These are phyloP conservation scores for Chelonia mydas DNA, from an alignment of 2,797 vertebrate species.

Conservation along the genomic window DNA sequence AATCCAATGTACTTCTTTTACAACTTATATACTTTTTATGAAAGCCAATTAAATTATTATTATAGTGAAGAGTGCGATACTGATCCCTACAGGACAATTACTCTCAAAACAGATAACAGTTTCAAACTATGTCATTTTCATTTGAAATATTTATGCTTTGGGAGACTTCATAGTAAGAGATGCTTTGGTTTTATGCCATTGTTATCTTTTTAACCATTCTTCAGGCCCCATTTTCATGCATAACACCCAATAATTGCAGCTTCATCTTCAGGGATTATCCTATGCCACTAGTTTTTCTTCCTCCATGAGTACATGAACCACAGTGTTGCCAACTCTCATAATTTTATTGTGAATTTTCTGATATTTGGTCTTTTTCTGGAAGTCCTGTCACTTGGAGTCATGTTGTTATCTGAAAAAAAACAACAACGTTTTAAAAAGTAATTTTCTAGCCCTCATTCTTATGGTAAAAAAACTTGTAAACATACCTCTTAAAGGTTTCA, in stretches of 20 bases:
- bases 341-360: background rate
- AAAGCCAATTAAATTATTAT: slow-evolving; percentile 3
- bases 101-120: background rate
- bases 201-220: background rate
- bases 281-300: background rate
- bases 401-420: background rate
- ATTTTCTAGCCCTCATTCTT: background rate
- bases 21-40: background rate
- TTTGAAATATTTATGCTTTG: background rate
- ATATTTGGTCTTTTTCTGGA: background rate
- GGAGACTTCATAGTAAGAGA: background rate
- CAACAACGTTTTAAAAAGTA: rapidly evolving
- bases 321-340: background rate
- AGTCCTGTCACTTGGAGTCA: background rate
- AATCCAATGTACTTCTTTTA: slow-evolving; percentile 48
- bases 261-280: background rate
- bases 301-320: rapidly evolving
- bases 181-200: slow-evolving; percentile 12
- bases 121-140: background rate
- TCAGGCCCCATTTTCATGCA: background rate
- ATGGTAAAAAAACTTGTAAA: background rate
- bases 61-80: background rate
- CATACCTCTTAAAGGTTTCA: rapidly evolving
- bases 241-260: background rate
- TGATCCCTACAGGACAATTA: background rate